These are phyloP conservation scores for Panagrolaimus sp. DNA, from an alignment of 1,140 invertebrate genomes.

Conservation along the genomic window DNA sequence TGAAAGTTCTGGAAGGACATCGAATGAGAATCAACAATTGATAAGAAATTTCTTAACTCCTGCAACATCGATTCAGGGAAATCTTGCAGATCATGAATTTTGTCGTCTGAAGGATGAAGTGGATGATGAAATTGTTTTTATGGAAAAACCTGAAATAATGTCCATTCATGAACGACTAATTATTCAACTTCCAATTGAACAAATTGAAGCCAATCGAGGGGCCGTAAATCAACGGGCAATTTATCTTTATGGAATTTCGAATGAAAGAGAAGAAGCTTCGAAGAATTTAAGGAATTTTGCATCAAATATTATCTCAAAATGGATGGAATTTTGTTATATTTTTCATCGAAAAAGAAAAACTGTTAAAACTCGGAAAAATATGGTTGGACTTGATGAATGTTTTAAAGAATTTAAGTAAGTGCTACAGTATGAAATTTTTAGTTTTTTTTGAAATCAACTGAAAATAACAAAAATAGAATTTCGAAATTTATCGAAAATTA, in stretches of 20 bases:
- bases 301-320: too few relatives aligned
- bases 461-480: neutral
- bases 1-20: neutral
- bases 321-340: too few relatives aligned
- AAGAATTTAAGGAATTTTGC: conserved; percentile 33
- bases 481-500: too few relatives aligned
- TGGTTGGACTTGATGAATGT: conserved; percentile 32
- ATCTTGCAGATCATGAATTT: too few relatives aligned
- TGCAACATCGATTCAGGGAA: neutral
- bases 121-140: conserved; percentile 14
- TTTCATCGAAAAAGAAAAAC: too few relatives aligned
- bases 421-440: too few relatives aligned
- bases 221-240: conserved; percentile 36
- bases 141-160: conserved; percentile 26
- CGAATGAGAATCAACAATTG: neutral
- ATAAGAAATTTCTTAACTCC: neutral
- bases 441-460: neutral
- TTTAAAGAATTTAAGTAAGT: too few relatives aligned
- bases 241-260: conserved; percentile 43
- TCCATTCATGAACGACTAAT: conserved; percentile 44
- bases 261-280: conserved; percentile 33
- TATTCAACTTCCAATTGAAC: conserved; percentile 41
- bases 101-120: conserved; percentile 14
- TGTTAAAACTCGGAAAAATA: conserved; percentile 31
- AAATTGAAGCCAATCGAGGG: conserved; percentile 25